Evolutionary conservation across 92 coral and sea anemone species (phyloP).

Genomic region (Zoanthus solanderi): DNA sequence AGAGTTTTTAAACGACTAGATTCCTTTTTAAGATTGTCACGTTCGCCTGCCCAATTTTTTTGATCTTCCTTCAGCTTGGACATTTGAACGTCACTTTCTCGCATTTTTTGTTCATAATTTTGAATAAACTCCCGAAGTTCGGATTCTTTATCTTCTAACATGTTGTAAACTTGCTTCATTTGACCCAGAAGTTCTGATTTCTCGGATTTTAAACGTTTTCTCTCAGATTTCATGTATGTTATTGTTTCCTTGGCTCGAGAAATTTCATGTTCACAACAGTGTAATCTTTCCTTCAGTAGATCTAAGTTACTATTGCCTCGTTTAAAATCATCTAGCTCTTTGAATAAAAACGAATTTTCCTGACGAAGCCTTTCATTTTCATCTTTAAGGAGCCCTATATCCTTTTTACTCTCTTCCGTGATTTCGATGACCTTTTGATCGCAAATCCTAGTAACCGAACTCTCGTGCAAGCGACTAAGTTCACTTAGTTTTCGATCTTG

Average conservation of each 20-base stretch:
- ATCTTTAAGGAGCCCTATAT: slow-evolving; percentile 65
- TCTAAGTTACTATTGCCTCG: slow-evolving; percentile 86
- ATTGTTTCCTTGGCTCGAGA: slow-evolving; percentile 96
- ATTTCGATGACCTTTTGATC: slow-evolving; percentile 48
- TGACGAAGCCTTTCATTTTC: slow-evolving; percentile 87
- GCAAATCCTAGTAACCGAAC: background rate
- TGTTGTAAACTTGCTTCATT: slow-evolving; percentile 91
- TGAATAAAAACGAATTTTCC: slow-evolving; percentile 79
- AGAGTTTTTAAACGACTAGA: slow-evolving; percentile 63
- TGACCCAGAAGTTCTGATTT: slow-evolving; percentile 88
- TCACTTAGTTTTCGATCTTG: slow-evolving; percentile 93
- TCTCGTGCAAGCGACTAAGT: slow-evolving; percentile 45
- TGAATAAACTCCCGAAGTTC: slow-evolving; percentile 93
- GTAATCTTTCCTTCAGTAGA: slow-evolving; percentile 85
- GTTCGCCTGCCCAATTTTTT: slow-evolving; percentile 55
- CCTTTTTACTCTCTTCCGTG: slow-evolving; percentile 40
- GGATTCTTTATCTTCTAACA: slow-evolving; percentile 91
- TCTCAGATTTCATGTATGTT: slow-evolving; percentile 88
- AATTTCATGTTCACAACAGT: slow-evolving; percentile 92
- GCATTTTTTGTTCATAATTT: slow-evolving; percentile 94
- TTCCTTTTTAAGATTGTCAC: slow-evolving; percentile 17
- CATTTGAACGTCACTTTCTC: slow-evolving; percentile 74
- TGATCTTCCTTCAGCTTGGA: slow-evolving; percentile 73
- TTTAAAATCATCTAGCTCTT: slow-evolving; percentile 80
- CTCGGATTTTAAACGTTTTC: slow-evolving; percentile 92